Evolutionary conservation across 2,797 vertebrate genomes (phyloP).

Genomic region (Phylloscopus collybita): DNA sequence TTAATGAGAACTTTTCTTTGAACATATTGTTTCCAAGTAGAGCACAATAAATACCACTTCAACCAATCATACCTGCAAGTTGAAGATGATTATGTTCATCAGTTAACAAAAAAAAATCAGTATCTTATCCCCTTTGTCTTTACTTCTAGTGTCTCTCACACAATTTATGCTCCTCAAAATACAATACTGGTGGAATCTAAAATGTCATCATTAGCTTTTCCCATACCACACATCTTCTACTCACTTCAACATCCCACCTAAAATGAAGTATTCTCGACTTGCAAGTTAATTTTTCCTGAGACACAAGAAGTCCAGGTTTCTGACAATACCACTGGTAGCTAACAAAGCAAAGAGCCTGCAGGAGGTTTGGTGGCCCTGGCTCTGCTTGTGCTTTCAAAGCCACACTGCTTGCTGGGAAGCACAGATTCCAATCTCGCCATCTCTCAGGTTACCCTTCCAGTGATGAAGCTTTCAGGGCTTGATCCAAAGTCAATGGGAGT

Average conservation of each 20-base stretch:
- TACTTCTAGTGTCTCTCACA: background rate
- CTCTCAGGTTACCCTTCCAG: slow-evolving; percentile 61
- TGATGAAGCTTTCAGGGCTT: slow-evolving; percentile 29
- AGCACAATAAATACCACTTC: background rate
- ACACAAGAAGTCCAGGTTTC: background rate
- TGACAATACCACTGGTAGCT: background rate
- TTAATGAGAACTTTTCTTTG: background rate
- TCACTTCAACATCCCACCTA: background rate
- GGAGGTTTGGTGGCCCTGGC: slow-evolving; percentile 31
- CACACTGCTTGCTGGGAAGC: slow-evolving; percentile 26
- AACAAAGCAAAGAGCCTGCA: background rate
- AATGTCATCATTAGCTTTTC: background rate
- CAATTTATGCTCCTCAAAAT: background rate
- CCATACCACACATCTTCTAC: background rate
- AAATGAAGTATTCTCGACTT: background rate
- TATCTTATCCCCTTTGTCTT: background rate
- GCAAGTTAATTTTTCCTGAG: background rate
- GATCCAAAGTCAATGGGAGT: slow-evolving; percentile 25
- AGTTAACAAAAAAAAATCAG: background rate
- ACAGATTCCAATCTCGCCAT: slow-evolving; percentile 46
- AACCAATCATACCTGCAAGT: background rate
- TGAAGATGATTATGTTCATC: background rate
- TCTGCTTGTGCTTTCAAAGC: slow-evolving; percentile 9
- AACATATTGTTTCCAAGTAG: background rate
- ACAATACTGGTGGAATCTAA: background rate